Evolutionary conservation across 2,888 invertebrate species (phyloP), one percentile per base, ranked within the genome.

Genomic region (Nephrotoma flavescens): DNA sequence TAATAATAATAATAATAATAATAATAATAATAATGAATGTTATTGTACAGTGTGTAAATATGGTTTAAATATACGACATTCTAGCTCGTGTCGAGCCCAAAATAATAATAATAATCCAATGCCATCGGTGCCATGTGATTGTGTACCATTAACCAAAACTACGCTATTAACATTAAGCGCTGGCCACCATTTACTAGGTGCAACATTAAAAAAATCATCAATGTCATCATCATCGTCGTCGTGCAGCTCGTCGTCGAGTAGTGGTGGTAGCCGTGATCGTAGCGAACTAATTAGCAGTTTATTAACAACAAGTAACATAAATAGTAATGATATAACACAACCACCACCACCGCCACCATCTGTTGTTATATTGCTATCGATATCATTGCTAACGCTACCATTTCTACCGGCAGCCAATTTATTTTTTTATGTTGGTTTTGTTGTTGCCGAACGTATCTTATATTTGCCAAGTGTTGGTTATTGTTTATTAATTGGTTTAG

Each of bases 361-460:
- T 86, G 90, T 90, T 88, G 89, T 91, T 84, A 88, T 92, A 89
- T 90, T 95, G 87, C 93, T 95, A 91, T 94, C 95, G 89, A 92
- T 95, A 88, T 94, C 96, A 86, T 95, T 99, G 90, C 94, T 98
- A 90, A 94, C 96, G 89, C 93, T 99, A 89, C 98, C 99, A 88
- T 99, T 98, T 92, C 93, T 99, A 90, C 99, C 98, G 88, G 98
- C 99, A 88, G 96, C 97, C 89, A 99, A 99, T 93, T 93, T 98
- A 89, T 95, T 99, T 92, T 98, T 98, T 93, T 98, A 99, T 92
- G 99, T 99, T 87, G 99, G 99, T 86, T 99, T 99, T 92, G 99
- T 99, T 89, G 96, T 99, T 87, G 99, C 99, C 87, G 99, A 99
- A 92, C 94, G 99, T 88, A 96, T 99, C 88, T 93, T 99, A 88